phyloP scores from a whole-genome alignment of 92 coral and sea anemone species.

The Zoanthus solanderi region DNA sequence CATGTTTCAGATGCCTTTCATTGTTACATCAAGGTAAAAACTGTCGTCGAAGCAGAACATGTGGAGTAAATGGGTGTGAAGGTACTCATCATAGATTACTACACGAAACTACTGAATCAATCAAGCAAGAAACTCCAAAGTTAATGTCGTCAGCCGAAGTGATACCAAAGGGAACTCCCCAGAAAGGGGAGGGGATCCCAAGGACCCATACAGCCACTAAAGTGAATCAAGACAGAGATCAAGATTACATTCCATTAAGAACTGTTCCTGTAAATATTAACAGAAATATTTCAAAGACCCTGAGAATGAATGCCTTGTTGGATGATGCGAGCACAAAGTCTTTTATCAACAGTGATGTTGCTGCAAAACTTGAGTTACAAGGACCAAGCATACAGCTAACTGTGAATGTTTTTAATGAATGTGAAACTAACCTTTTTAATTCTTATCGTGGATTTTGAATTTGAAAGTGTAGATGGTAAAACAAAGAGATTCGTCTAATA shows the following conservation, averaged over 20 bases:
- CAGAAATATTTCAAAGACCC: too few species aligned
- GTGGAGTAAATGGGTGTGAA: not conserved
- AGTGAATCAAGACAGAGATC: not conserved
- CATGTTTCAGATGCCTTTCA: not conserved
- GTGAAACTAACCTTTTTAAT: too few species aligned
- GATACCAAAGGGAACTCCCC: not conserved
- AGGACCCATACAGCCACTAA: not conserved
- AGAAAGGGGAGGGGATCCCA: not conserved
- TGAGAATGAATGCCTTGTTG: too few species aligned
- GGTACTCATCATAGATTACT: not conserved
- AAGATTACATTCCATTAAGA: constrained; percentile 45
- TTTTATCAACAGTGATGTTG: too few species aligned
- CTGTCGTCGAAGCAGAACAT: not conserved
- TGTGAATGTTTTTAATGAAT: too few species aligned
- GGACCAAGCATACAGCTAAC: too few species aligned
- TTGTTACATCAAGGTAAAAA: not conserved
- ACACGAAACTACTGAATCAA: not conserved
- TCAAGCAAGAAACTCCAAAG: not conserved
- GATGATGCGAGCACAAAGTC: too few species aligned
- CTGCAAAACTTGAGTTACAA: too few species aligned
- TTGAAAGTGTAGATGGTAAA: too few species aligned
- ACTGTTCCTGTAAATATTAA: not conserved
- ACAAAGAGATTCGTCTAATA: not conserved
- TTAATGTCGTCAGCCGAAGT: not conserved
- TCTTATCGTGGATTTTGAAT: too few species aligned